Percentiles rank a stretch among this genome's conserved stretches.
phyloP scores from a whole-genome alignment of 2,113 vertebrate genomes.

The Syngnathus floridae region DNA sequence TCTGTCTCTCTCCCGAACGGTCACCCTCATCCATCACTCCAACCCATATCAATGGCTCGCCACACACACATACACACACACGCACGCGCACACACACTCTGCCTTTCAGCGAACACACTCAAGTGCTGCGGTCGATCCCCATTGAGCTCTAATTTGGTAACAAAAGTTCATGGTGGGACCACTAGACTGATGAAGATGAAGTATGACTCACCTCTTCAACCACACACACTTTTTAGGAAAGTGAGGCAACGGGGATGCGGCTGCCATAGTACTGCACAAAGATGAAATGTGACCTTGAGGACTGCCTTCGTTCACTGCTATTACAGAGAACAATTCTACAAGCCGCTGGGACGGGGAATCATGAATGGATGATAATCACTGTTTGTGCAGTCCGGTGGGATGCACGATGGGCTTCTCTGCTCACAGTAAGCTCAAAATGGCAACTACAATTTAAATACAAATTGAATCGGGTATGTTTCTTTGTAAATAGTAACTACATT shows the following conservation, averaged over 20 bases:
- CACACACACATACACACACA: conserved; percentile 7
- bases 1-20: conserved; percentile 20
- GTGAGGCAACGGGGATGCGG: conserved; percentile 20
- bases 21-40: conserved; percentile 33
- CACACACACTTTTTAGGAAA: conserved; percentile 6
- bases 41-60: conserved; percentile 24
- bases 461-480: background rate
- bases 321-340: conserved; percentile 14
- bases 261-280: background rate
- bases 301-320: conserved; percentile 24
- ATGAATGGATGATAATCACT: background rate
- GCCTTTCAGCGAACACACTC: conserved; percentile 17
- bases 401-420: background rate
- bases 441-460: background rate
- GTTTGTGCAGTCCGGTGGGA: background rate
- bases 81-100: conserved; percentile 3
- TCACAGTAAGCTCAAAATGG: background rate
- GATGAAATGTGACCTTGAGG: conserved; percentile 30
- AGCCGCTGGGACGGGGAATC: background rate
- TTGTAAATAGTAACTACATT: too few relatives aligned
- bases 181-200: conserved; percentile 56
- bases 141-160: conserved; percentile 56
- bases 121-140: conserved; percentile 41
- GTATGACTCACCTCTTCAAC: conserved; percentile 48
- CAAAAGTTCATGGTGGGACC: conserved; percentile 50